phyloP scores from a whole-genome alignment of 2,113 vertebrate genomes.

The Neoarius graeffei region DNA sequence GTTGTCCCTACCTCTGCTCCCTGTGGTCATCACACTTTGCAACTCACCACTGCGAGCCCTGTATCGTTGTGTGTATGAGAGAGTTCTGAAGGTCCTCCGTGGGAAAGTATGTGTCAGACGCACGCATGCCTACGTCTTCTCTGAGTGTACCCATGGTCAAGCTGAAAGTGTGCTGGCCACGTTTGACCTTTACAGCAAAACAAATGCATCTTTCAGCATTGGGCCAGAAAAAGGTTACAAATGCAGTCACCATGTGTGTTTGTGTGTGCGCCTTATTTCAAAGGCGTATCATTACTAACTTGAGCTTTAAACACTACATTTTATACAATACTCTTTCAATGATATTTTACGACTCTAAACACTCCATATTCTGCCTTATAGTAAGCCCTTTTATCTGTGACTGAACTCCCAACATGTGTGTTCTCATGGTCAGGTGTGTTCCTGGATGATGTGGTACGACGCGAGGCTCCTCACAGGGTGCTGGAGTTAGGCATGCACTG shows the following conservation, averaged over 20 bases:
- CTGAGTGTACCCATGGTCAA: conserved; percentile 69
- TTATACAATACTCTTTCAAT: neutral
- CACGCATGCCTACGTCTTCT: conserved; percentile 68
- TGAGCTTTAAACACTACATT: neutral
- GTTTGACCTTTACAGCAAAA: conserved; percentile 62
- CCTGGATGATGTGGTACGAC: conserved; percentile 61
- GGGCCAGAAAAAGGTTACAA: conserved; percentile 61
- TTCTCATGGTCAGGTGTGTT: conserved; percentile 54
- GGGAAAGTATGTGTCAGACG: conserved; percentile 51
- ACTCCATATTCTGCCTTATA: neutral
- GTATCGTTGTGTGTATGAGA: conserved; percentile 46
- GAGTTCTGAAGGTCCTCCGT: conserved; percentile 40
- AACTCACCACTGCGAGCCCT: conserved; percentile 24
- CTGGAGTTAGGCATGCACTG: conserved; percentile 72
- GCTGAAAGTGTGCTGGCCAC: conserved; percentile 68
- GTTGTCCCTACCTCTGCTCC: conserved; percentile 58
- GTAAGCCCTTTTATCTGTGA: neutral
- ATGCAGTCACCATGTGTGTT: neutral
- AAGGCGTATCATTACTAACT: neutral
- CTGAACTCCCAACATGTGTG: neutral
- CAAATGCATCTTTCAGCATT: conserved; percentile 58
- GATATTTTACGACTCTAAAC: neutral
- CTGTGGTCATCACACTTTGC: conserved; percentile 50
- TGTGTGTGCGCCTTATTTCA: neutral
- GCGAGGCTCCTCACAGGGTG: conserved; percentile 42